A percentile compares a stretch with the other conserved stretches of the same genome.
These are phyloP conservation scores for Cairina moschata DNA, from an alignment of 2,113 vertebrate genomes.

Conservation along the genomic window DNA sequence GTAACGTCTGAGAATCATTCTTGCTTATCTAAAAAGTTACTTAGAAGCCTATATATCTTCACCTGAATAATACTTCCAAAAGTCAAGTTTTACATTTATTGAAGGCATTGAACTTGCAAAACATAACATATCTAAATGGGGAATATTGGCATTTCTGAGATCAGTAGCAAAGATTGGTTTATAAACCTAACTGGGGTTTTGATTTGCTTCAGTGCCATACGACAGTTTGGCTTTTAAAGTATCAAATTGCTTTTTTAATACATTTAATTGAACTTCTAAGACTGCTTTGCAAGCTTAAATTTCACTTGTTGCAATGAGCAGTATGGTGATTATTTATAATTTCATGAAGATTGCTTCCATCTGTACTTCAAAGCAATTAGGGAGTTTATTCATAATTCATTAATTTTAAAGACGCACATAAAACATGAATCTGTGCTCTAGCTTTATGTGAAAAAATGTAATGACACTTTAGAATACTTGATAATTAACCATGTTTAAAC, in stretches of 20 bases:
- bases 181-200: slow-evolving; percentile 37
- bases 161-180: not conserved
- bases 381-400: slow-evolving; percentile 70
- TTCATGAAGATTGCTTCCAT: slow-evolving; percentile 45
- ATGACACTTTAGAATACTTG: not conserved
- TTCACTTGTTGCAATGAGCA: slow-evolving; percentile 65
- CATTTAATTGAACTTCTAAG: slow-evolving; percentile 69
- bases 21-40: slow-evolving; percentile 5
- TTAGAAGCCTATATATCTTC: not conserved
- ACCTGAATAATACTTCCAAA: slow-evolving; percentile 18
- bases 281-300: slow-evolving; percentile 49
- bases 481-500: slow-evolving; percentile 31
- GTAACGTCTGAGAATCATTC: slow-evolving; percentile 14
- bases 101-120: not conserved
- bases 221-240: slow-evolving; percentile 41
- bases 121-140: not conserved
- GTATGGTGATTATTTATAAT: slow-evolving; percentile 67
- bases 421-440: slow-evolving; percentile 6
- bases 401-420: slow-evolving; percentile 61
- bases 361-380: slow-evolving; percentile 43
- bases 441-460: not conserved
- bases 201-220: slow-evolving; percentile 53
- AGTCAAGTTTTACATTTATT: not conserved
- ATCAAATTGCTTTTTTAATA: slow-evolving; percentile 55
- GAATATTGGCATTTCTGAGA: slow-evolving; percentile 14